A percentile compares a stretch with the other conserved stretches of the same genome.
These are phyloP conservation scores for Aphaenogaster floridana DNA, from an alignment of 1,140 invertebrate genomes.

Conservation along the genomic window DNA sequence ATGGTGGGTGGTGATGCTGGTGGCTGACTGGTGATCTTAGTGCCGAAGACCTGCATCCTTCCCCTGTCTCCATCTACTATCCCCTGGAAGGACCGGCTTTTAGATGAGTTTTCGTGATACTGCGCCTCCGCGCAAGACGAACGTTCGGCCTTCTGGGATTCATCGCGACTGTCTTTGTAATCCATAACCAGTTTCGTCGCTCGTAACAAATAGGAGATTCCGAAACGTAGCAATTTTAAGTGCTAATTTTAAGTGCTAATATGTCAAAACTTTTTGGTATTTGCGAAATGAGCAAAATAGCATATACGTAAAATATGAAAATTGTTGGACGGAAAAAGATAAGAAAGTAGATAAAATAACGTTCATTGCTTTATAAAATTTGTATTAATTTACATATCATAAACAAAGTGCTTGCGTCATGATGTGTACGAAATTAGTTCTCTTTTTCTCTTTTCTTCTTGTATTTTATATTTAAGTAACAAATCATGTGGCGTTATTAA, in stretches of 20 bases:
- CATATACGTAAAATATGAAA: neutral
- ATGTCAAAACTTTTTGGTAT: neutral
- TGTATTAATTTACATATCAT: constrained; percentile 3
- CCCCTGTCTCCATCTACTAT: constrained; percentile 48
- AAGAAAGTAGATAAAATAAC: neutral
- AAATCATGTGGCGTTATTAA: neutral
- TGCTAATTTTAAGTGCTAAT: neutral
- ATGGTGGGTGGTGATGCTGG: constrained; percentile 76
- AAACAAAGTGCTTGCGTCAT: neutral
- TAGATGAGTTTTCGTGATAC: constrained; percentile 71
- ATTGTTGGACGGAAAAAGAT: neutral
- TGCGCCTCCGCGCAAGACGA: constrained; percentile 3
- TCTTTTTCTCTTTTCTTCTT: neutral
- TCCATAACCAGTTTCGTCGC: neutral
- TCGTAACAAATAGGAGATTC: constrained; percentile 1
- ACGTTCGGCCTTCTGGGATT: constrained; percentile 22
- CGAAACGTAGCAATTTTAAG: neutral
- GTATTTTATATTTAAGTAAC: neutral
- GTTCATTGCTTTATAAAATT: neutral
- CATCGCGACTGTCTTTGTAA: constrained; percentile 24
- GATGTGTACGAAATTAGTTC: neutral
- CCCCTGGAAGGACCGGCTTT: constrained; percentile 32
- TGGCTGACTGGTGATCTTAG: constrained; percentile 58
- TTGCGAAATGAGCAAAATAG: neutral
- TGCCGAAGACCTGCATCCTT: constrained; percentile 16